A percentile compares a stretch with the other conserved stretches of the same genome.
phyloP scores from a whole-genome alignment of 2,888 invertebrate genomes.

The Lagria hirta region DNA sequence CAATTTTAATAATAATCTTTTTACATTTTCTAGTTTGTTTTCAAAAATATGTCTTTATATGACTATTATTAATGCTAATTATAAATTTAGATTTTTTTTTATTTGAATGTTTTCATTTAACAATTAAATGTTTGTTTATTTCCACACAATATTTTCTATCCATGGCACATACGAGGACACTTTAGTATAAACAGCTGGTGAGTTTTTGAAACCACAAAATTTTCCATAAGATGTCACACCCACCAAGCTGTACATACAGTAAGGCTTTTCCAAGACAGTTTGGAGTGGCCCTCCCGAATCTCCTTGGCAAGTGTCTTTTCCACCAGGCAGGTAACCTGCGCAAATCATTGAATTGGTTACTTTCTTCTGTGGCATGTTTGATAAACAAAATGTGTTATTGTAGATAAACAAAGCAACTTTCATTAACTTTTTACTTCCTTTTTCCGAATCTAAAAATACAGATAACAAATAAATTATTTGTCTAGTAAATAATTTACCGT shows the following conservation, averaged over 20 bases:
- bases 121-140: slow-evolving; percentile 5
- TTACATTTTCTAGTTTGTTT: too few relatives aligned
- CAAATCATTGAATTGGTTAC: slow-evolving; percentile 20
- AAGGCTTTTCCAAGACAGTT: slow-evolving; percentile 28
- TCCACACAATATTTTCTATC: slow-evolving; percentile 55
- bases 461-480: slow-evolving; percentile 2
- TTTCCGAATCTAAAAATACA: slow-evolving; percentile 9
- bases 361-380: not conserved
- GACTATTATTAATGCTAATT: too few relatives aligned
- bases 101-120: not conserved
- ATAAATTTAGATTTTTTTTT: too few relatives aligned
- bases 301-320: slow-evolving; percentile 32
- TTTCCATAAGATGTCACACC: slow-evolving; percentile 55
- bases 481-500: slow-evolving; percentile 2
- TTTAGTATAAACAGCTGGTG: slow-evolving; percentile 55
- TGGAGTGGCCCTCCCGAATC: slow-evolving; percentile 36
- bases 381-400: not conserved
- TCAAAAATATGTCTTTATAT: too few relatives aligned
- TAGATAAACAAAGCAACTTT: slow-evolving; percentile 10
- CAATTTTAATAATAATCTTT: too few relatives aligned
- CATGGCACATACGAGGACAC: slow-evolving; percentile 53
- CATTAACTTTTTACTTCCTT: slow-evolving; percentile 14
- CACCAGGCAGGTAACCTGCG: slow-evolving; percentile 26
- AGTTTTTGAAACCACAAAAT: slow-evolving; percentile 46
- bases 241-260: slow-evolving; percentile 55